Evolutionary conservation across 2,888 invertebrate genomes (phyloP).

Genomic region (Caenorhabditis becei): DNA sequence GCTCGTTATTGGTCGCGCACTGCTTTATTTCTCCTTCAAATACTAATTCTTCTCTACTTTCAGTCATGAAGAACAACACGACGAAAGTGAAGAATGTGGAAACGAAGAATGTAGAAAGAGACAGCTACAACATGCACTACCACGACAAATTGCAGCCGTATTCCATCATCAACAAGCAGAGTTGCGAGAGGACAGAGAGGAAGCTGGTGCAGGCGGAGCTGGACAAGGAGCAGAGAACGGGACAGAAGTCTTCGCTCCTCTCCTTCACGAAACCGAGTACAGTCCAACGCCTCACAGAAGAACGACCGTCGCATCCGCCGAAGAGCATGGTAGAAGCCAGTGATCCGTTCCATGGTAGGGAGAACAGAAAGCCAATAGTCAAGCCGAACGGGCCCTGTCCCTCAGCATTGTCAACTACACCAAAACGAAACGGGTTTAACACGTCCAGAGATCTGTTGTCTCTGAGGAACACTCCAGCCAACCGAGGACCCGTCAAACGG

Average conservation of each 20-base stretch:
- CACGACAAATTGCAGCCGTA: background rate
- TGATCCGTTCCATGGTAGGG: background rate
- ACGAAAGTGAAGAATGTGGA: background rate
- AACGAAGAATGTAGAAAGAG: background rate
- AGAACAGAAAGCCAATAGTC: background rate
- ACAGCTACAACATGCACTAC: background rate
- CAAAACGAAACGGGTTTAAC: too few relatives aligned
- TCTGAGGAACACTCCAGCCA: too few relatives aligned
- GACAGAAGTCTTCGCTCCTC: background rate
- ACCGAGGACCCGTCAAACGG: too few relatives aligned
- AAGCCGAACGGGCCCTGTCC: too few relatives aligned
- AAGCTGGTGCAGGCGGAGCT: background rate
- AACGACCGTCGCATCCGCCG: background rate
- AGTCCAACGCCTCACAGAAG: background rate
- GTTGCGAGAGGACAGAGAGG: background rate
- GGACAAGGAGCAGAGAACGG: background rate
- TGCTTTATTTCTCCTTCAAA: too few relatives aligned
- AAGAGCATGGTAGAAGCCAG: conserved; percentile 2
- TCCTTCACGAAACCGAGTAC: too few relatives aligned
- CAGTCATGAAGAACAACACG: too few relatives aligned
- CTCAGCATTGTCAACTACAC: too few relatives aligned
- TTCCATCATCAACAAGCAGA: background rate
- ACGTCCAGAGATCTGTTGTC: too few relatives aligned
- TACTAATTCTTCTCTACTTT: too few relatives aligned
- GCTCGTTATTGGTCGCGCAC: too few relatives aligned